Conservation (phyloP, 2,888 invertebrate species). For the Andrena chrysosceles region DNA sequence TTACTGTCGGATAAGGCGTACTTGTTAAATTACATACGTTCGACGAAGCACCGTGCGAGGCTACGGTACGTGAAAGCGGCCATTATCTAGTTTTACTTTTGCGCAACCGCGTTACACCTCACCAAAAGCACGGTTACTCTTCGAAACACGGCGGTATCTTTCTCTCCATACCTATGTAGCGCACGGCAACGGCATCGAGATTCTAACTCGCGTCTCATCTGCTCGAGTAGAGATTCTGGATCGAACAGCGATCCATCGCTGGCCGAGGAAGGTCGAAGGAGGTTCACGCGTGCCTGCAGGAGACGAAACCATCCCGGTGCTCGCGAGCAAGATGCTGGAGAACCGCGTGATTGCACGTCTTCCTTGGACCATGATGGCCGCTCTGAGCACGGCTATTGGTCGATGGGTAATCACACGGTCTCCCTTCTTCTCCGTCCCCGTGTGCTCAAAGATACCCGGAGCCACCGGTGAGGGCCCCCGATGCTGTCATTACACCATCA, state of each 20-base stretch:
- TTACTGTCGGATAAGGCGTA: slow-evolving; percentile 78
- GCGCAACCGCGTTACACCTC: slow-evolving; percentile 71
- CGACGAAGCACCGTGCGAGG: slow-evolving; percentile 76
- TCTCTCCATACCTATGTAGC: too few relatives aligned
- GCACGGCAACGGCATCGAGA: neutral
- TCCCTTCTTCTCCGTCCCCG: slow-evolving; percentile 69
- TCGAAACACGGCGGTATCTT: neutral
- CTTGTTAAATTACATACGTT: slow-evolving; percentile 79
- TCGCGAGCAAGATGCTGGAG: slow-evolving; percentile 63
- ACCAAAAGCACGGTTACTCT: slow-evolving; percentile 44
- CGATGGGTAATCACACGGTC: slow-evolving; percentile 83
- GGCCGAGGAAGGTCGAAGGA: slow-evolving; percentile 27
- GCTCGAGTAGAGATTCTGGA: neutral
- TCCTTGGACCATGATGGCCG: slow-evolving; percentile 84
- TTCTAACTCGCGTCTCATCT: neutral
- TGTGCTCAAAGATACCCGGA: slow-evolving; percentile 70
- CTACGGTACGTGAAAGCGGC: slow-evolving; percentile 84
- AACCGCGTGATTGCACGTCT: slow-evolving; percentile 84
- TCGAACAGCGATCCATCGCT: slow-evolving; percentile 23
- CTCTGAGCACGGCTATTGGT: slow-evolving; percentile 83
- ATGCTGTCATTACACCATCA: slow-evolving; percentile 82
- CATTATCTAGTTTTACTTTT: slow-evolving; percentile 82
- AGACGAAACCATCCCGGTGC: slow-evolving; percentile 48
- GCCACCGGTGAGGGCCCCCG: slow-evolving; percentile 65
- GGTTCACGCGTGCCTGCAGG: slow-evolving; percentile 59